Evolutionary conservation across 2,113 vertebrate genomes (phyloP).

Genomic region (Paedocypris sp.): DNA sequence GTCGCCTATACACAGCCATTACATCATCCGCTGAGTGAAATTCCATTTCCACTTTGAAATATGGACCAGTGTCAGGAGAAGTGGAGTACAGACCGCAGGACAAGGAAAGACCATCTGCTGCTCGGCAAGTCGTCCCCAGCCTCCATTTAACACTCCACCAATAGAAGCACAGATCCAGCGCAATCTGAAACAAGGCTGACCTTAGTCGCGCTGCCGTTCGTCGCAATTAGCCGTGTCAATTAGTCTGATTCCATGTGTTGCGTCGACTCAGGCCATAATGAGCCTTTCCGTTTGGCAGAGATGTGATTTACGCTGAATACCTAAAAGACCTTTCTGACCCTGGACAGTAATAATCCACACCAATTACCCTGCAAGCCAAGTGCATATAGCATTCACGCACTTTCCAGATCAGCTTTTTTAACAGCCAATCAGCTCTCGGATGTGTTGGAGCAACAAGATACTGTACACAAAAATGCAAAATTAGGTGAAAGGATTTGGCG

Average conservation of each 20-base stretch:
- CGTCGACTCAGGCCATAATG: slow-evolving; percentile 11
- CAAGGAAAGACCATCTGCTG: slow-evolving; percentile 28
- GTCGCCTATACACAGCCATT: slow-evolving; percentile 1
- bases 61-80: slow-evolving; percentile 1
- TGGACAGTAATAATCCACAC: slow-evolving; percentile 8
- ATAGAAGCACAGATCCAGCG: slow-evolving; percentile 1
- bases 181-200: slow-evolving; percentile 22
- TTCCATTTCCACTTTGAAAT: background rate
- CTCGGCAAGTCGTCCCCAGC: slow-evolving; percentile 8
- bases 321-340: slow-evolving; percentile 15
- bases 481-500: too few species aligned
- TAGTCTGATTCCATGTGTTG: slow-evolving; percentile 18
- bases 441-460: too few species aligned
- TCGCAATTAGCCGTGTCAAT: slow-evolving; percentile 27
- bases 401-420: too few species aligned
- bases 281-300: slow-evolving; percentile 2
- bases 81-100: slow-evolving; percentile 13
- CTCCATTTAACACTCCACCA: slow-evolving; percentile 21
- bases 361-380: background rate
- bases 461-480: too few species aligned
- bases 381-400: too few species aligned
- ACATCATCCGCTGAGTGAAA: background rate
- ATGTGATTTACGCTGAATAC: slow-evolving; percentile 15
- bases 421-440: too few species aligned
- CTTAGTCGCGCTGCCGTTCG: slow-evolving; percentile 17